These are phyloP conservation scores for Plotosus lineatus DNA, from an alignment of 2,113 vertebrate genomes.

Conservation along the genomic window DNA sequence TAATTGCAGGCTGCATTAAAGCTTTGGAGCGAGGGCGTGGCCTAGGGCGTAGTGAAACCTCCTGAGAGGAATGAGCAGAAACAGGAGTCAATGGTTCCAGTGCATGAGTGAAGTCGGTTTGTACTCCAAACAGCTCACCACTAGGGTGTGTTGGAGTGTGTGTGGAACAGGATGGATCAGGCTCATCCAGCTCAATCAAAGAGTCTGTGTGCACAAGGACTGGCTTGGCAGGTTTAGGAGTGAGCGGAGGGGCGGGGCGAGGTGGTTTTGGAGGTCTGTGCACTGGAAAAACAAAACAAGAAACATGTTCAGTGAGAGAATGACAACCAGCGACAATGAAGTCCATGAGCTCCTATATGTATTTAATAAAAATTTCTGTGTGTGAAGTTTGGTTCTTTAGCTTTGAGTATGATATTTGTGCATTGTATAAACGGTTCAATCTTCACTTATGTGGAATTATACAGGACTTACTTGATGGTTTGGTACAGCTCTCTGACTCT, in stretches of 20 bases:
- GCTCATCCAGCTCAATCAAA: neutral
- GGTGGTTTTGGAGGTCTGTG: slow-evolving; percentile 78
- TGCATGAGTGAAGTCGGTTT: slow-evolving; percentile 33
- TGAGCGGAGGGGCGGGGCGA: slow-evolving; percentile 65
- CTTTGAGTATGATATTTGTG: neutral
- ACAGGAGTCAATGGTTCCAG: slow-evolving; percentile 12
- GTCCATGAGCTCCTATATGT: neutral
- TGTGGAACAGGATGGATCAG: slow-evolving; percentile 46
- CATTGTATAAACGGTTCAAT: too few species aligned
- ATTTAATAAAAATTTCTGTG: neutral
- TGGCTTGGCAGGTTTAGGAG: slow-evolving; percentile 46
- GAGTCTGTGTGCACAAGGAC: neutral
- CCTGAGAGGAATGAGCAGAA: neutral
- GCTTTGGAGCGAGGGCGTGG: slow-evolving; percentile 85
- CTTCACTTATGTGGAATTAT: neutral
- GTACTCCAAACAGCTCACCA: slow-evolving; percentile 46
- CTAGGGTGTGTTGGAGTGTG: slow-evolving; percentile 61
- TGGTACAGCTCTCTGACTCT: slow-evolving; percentile 67
- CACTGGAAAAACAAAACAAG: slow-evolving; percentile 49
- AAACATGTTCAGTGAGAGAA: neutral
- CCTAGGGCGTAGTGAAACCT: slow-evolving; percentile 70
- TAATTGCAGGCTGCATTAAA: slow-evolving; percentile 61
- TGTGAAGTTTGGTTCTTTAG: neutral
- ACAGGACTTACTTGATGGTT: slow-evolving; percentile 43
- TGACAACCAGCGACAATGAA: too few species aligned